Evolutionary conservation across 2,797 vertebrate genomes (phyloP).

Genomic region (Notoglanidium macrostoma): DNA sequence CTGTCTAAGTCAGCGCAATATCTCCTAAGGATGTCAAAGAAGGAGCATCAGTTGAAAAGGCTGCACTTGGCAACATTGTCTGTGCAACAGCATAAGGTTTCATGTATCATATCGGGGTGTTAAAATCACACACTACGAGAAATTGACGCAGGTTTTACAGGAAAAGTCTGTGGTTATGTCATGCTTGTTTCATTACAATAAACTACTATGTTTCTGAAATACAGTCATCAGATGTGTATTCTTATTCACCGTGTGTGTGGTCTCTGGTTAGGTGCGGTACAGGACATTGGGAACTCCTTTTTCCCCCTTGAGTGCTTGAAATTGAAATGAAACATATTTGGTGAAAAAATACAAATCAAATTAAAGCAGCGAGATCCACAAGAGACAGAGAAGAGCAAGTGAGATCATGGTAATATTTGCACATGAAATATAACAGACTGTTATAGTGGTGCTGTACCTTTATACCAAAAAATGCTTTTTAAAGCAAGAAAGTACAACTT

Average conservation of each 20-base stretch:
- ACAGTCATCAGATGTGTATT: neutral
- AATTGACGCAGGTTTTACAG: neutral
- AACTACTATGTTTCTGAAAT: neutral
- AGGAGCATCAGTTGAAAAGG: neutral
- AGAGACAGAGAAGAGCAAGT: conserved; percentile 48
- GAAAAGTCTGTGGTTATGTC: neutral
- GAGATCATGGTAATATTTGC: conserved; percentile 57
- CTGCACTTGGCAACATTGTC: neutral
- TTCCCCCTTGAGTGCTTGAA: neutral
- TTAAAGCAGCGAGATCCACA: neutral
- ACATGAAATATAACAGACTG: conserved; percentile 16
- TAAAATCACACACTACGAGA: neutral
- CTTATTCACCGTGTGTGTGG: neutral
- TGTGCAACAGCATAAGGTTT: neutral
- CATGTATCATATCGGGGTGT: neutral
- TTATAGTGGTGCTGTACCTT: neutral
- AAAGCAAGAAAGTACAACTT: neutral
- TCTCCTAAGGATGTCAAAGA: neutral
- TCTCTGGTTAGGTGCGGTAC: neutral
- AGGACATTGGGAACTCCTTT: neutral
- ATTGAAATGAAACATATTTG: neutral
- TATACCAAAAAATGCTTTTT: neutral
- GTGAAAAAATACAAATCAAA: neutral
- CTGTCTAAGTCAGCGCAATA: neutral
- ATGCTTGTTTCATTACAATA: neutral